These are phyloP conservation scores for Omphaloscelis lunosa DNA, from an alignment of 2,888 invertebrate genomes.

Conservation along the genomic window DNA sequence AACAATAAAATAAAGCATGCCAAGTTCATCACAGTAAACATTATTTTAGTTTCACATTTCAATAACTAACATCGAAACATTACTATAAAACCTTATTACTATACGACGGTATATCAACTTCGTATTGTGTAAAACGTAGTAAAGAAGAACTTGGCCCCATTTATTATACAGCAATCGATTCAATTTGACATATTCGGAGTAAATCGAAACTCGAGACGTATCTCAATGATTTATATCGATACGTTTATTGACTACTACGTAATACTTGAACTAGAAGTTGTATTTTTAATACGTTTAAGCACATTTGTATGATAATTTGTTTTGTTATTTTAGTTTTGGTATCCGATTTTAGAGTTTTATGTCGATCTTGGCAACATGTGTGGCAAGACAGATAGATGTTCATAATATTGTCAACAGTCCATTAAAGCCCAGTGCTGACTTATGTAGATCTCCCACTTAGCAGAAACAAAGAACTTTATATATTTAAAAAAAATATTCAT, in stretches of 20 bases:
- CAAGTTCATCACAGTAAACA: slow-evolving; percentile 18
- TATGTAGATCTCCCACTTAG: not conserved
- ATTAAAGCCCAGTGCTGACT: not conserved
- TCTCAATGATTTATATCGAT: slow-evolving; percentile 55
- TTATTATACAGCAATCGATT: slow-evolving; percentile 30
- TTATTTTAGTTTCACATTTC: slow-evolving; percentile 19
- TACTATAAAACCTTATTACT: slow-evolving; percentile 26
- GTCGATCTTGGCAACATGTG: slow-evolving; percentile 7
- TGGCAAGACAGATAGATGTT: not conserved
- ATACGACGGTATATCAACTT: slow-evolving; percentile 5
- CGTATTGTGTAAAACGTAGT: slow-evolving; percentile 53
- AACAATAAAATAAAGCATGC: slow-evolving; percentile 3
- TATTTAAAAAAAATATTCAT: too few species aligned
- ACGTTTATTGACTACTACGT: slow-evolving; percentile 45
- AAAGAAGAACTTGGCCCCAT: slow-evolving; percentile 54
- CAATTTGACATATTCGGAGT: slow-evolving; percentile 63
- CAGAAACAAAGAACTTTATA: too few species aligned
- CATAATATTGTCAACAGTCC: slow-evolving; percentile 37
- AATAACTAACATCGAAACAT: slow-evolving; percentile 13
- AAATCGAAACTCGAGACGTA: slow-evolving; percentile 30
- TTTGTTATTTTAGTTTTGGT: slow-evolving; percentile 37
- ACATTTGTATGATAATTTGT: slow-evolving; percentile 60
- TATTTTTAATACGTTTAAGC: slow-evolving; percentile 27
- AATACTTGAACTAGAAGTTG: slow-evolving; percentile 21
- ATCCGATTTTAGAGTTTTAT: slow-evolving; percentile 9